Conservation (phyloP, 2,888 invertebrate genomes). For the Cheilosia grossa region DNA sequence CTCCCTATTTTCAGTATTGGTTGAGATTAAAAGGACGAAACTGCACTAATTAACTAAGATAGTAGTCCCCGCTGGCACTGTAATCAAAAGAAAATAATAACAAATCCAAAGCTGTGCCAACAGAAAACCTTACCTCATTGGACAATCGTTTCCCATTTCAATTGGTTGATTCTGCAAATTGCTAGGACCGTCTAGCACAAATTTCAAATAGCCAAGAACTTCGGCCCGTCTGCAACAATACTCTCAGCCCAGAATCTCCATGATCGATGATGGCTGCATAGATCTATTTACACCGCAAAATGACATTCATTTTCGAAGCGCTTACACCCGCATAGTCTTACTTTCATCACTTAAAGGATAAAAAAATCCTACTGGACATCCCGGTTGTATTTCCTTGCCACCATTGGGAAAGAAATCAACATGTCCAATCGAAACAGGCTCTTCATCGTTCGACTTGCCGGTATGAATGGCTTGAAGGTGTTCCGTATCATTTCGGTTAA, state of each 20-base stretch:
- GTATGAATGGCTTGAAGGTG: constrained; percentile 59
- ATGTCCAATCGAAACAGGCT: constrained; percentile 37
- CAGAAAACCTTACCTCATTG: constrained; percentile 17
- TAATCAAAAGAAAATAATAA: background rate
- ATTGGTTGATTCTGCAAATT: constrained; percentile 36
- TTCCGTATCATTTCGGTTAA: constrained; percentile 46
- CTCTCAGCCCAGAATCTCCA: constrained; percentile 65
- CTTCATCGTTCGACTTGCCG: constrained; percentile 41
- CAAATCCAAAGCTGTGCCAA: background rate
- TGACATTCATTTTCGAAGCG: background rate
- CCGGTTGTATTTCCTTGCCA: constrained; percentile 58
- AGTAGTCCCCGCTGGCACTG: constrained; percentile 52
- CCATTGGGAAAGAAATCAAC: constrained; percentile 70
- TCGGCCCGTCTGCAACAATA: constrained; percentile 27
- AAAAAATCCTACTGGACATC: constrained; percentile 54
- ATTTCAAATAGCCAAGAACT: constrained; percentile 35
- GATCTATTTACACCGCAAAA: constrained; percentile 14
- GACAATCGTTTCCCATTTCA: constrained; percentile 62
- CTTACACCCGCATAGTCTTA: background rate
- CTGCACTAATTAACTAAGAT: no score
- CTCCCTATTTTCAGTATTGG: no score
- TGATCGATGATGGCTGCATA: constrained; percentile 64
- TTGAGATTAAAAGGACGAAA: no score
- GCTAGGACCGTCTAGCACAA: background rate
- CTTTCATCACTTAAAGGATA: constrained; percentile 52